Conservation (phyloP, 2,888 invertebrate species). For the Eurois occulta region DNA sequence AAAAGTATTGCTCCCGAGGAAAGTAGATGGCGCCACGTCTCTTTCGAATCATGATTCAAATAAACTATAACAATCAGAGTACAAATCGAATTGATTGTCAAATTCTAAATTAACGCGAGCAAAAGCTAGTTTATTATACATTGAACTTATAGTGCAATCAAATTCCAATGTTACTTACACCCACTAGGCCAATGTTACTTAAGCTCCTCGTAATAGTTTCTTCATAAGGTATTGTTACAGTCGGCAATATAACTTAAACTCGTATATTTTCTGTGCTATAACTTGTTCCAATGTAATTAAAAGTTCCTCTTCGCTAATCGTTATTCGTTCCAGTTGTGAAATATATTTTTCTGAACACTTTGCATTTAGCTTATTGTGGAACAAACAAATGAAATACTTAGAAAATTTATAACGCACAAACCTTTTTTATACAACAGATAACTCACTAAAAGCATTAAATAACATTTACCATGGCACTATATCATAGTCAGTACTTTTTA, state of each 20-base stretch:
- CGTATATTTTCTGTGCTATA: constrained; percentile 48
- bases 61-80: too few relatives aligned
- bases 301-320: constrained; percentile 48
- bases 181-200: too few relatives aligned
- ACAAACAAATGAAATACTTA: constrained; percentile 4
- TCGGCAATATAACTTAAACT: constrained; percentile 29
- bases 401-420: background rate
- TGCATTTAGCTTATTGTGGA: constrained; percentile 26
- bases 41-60: too few relatives aligned
- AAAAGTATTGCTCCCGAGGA: too few relatives aligned
- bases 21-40: too few relatives aligned
- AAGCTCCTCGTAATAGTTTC: constrained; percentile 36
- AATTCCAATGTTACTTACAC: constrained; percentile 5
- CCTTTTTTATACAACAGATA: background rate
- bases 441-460: constrained; percentile 35
- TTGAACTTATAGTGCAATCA: background rate
- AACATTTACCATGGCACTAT: constrained; percentile 36
- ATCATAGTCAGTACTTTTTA: constrained; percentile 42
- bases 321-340: constrained; percentile 45
- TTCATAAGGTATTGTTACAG: constrained; percentile 21
- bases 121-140: too few relatives aligned
- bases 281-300: constrained; percentile 58
- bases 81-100: too few relatives aligned
- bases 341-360: constrained; percentile 32
- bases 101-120: too few relatives aligned